phyloP scores from a whole-genome alignment of 2,888 invertebrate species.

The Smittia aterrima region DNA sequence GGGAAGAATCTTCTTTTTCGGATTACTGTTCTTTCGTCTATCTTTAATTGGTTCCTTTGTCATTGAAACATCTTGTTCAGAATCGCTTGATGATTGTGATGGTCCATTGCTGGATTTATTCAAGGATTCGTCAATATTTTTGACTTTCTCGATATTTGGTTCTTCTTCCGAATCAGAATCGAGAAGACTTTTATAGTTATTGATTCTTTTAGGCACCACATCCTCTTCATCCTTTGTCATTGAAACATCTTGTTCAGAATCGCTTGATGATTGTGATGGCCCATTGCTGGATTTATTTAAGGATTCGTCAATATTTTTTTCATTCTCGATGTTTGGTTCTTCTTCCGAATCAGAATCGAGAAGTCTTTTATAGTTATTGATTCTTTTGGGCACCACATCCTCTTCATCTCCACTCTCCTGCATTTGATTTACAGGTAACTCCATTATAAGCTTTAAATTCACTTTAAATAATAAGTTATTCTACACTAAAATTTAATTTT shows the following conservation, averaged over 20 bases:
- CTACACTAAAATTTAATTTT: no score
- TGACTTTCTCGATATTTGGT: background rate
- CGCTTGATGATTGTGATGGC: background rate
- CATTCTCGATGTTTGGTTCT: background rate
- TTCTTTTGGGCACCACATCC: background rate
- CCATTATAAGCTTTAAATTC: background rate
- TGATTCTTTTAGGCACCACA: background rate
- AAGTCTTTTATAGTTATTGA: background rate
- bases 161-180: constrained; percentile 18
- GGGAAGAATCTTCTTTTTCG: constrained; percentile 1
- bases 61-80: no score
- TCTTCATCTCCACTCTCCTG: background rate
- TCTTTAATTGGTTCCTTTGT: background rate
- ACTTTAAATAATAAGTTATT: no score
- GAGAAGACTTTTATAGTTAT: background rate
- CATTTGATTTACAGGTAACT: background rate
- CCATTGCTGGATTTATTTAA: background rate
- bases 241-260: no score
- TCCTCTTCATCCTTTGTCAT: background rate
- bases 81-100: background rate
- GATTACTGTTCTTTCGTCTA: background rate
- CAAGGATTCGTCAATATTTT: background rate
- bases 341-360: constrained; percentile 14
- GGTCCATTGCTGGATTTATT: background rate
- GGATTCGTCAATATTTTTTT: background rate